Evolutionary conservation across 2,888 invertebrate species (phyloP).

Genomic region (Tiliacea citrago): DNA sequence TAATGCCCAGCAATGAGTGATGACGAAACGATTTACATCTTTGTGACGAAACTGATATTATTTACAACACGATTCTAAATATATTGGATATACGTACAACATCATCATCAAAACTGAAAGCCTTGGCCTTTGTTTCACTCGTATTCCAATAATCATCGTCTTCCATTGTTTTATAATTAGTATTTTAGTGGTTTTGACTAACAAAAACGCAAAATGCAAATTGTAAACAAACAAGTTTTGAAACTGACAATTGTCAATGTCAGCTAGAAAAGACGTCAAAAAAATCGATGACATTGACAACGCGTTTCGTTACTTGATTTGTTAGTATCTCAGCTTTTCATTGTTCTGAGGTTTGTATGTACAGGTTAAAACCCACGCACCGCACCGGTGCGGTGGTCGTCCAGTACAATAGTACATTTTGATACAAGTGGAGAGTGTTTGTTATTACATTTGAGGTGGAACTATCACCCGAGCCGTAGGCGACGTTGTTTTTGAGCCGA

Average conservation of each 20-base stretch:
- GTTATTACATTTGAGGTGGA: too few species aligned
- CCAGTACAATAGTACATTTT: too few species aligned
- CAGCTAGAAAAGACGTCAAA: too few species aligned
- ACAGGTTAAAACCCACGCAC: too few species aligned
- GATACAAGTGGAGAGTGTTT: too few species aligned
- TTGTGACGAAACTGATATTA: background rate
- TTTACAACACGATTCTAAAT: background rate
- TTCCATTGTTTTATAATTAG: constrained; percentile 74
- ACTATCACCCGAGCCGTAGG: too few species aligned
- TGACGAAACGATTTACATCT: constrained; percentile 3
- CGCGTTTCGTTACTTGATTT: constrained; percentile 31
- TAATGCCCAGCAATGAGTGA: background rate
- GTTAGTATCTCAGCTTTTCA: too few species aligned
- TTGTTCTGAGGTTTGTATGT: too few species aligned
- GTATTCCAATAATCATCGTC: constrained; percentile 95
- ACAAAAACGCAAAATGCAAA: background rate
- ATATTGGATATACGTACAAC: constrained; percentile 86
- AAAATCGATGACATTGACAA: constrained; percentile 1
- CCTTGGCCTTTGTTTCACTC: constrained; percentile 92
- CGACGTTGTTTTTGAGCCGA: too few species aligned
- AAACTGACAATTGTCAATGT: background rate
- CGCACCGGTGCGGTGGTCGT: too few species aligned
- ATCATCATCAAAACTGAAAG: constrained; percentile 95
- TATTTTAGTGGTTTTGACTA: background rate
- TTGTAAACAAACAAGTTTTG: constrained; percentile 41